Evolutionary conservation across 2,113 vertebrate species (phyloP).

Genomic region (Eulemur macaco): DNA sequence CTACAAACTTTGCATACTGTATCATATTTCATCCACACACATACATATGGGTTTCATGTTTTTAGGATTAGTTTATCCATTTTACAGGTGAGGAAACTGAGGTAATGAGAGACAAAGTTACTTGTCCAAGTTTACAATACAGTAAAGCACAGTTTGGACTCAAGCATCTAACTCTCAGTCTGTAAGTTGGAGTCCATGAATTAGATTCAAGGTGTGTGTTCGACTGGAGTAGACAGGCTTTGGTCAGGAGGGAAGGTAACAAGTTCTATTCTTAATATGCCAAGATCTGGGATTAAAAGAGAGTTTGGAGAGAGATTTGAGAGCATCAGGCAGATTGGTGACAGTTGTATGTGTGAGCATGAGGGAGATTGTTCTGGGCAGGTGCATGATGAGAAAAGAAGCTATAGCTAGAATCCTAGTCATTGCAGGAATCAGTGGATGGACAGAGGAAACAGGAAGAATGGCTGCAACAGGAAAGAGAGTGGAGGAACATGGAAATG

Average conservation of each 20-base stretch:
- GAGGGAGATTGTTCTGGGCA: background rate
- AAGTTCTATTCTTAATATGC: background rate
- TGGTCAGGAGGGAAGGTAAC: too few species aligned
- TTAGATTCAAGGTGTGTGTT: background rate
- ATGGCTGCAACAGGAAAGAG: background rate
- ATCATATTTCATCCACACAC: background rate
- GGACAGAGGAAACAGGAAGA: background rate
- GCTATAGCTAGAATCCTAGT: background rate
- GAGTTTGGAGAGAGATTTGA: background rate
- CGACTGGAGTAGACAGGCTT: background rate
- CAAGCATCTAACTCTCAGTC: background rate
- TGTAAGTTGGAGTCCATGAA: background rate
- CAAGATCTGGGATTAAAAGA: background rate
- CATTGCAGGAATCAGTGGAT: background rate
- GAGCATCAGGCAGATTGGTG: background rate
- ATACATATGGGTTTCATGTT: background rate
- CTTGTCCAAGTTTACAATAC: background rate
- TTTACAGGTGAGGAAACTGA: background rate
- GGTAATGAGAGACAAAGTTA: background rate
- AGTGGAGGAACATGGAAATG: background rate
- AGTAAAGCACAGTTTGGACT: background rate
- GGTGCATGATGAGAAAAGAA: background rate
- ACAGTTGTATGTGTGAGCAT: background rate
- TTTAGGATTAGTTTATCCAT: background rate
- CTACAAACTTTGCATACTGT: background rate